phyloP scores from a whole-genome alignment of 35 echinoderm and acorn worm genomes.

The Apostichopus japonicus region DNA sequence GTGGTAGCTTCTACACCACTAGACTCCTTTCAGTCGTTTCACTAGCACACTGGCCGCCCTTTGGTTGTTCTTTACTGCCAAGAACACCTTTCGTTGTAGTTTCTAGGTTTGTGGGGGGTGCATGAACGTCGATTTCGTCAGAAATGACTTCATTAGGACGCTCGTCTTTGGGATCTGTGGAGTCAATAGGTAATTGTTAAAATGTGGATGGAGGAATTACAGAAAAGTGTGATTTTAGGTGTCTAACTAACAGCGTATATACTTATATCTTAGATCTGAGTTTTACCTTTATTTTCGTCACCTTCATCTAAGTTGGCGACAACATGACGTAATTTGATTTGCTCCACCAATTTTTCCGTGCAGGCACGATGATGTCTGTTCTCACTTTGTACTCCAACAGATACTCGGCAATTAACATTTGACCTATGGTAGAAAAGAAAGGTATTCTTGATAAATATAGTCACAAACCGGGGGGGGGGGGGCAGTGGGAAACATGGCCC shows the following conservation, averaged over 20 bases:
- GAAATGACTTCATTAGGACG: not conserved
- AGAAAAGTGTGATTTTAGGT: too few relatives aligned
- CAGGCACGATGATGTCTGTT: not conserved
- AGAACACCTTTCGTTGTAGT: not conserved
- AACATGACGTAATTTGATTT: conserved; percentile 1
- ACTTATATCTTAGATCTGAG: not conserved
- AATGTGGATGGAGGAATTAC: too few relatives aligned
- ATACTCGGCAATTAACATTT: not conserved
- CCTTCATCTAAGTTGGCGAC: not conserved
- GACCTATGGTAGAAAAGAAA: not conserved
- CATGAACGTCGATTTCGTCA: conserved; percentile 27
- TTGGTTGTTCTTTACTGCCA: too few relatives aligned
- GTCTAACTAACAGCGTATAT: not conserved
- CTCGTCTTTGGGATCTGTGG: not conserved
- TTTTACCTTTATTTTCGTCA: conserved; percentile 18
- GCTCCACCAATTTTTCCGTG: not conserved
- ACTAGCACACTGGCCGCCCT: too few relatives aligned
- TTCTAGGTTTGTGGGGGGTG: conserved; percentile 8
- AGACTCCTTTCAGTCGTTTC: too few relatives aligned
- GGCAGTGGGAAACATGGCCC: too few relatives aligned
- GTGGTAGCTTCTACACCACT: too few relatives aligned
- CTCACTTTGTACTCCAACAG: conserved; percentile 11
- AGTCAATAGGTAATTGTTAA: too few relatives aligned
- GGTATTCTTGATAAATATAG: too few relatives aligned
- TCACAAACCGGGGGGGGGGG: too few relatives aligned